These are phyloP conservation scores for Eupithecia exiguata DNA, from an alignment of 2,888 invertebrate species.

Conservation along the genomic window DNA sequence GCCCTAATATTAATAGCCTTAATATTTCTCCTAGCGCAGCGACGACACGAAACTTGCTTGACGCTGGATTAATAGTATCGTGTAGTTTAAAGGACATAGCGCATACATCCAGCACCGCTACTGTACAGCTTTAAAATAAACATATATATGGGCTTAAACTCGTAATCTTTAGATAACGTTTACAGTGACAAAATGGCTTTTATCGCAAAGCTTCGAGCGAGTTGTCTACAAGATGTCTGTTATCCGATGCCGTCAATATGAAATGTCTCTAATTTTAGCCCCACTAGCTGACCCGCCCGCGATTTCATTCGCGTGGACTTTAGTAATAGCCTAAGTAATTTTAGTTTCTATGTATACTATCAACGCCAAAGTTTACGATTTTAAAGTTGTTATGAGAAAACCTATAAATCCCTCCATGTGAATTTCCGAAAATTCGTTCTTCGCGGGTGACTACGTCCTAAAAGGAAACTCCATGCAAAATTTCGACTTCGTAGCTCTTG, in stretches of 20 bases:
- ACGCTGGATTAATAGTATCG: constrained; percentile 66
- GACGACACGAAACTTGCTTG: constrained; percentile 70
- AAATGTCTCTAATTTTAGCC: neutral
- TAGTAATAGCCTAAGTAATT: too few species aligned
- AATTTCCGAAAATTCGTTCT: too few species aligned
- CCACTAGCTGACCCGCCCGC: too few species aligned
- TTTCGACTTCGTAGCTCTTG: too few species aligned
- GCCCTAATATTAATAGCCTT: constrained; percentile 76
- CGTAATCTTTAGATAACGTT: neutral
- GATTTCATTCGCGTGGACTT: too few species aligned
- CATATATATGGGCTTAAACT: too few species aligned
- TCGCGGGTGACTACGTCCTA: too few species aligned
- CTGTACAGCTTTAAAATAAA: neutral
- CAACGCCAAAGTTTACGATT: too few species aligned
- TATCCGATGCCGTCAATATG: neutral
- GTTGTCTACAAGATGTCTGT: neutral
- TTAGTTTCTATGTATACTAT: too few species aligned
- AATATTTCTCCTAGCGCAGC: constrained; percentile 72
- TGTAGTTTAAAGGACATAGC: constrained; percentile 50
- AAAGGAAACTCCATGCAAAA: too few species aligned
- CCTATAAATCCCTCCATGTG: too few species aligned
- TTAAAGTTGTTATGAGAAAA: too few species aligned
- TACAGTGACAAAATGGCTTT: neutral
- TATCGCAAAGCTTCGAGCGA: neutral
- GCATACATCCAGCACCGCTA: neutral